These are phyloP conservation scores for Grantiella picta DNA, from an alignment of 2,113 vertebrate species.

Conservation along the genomic window DNA sequence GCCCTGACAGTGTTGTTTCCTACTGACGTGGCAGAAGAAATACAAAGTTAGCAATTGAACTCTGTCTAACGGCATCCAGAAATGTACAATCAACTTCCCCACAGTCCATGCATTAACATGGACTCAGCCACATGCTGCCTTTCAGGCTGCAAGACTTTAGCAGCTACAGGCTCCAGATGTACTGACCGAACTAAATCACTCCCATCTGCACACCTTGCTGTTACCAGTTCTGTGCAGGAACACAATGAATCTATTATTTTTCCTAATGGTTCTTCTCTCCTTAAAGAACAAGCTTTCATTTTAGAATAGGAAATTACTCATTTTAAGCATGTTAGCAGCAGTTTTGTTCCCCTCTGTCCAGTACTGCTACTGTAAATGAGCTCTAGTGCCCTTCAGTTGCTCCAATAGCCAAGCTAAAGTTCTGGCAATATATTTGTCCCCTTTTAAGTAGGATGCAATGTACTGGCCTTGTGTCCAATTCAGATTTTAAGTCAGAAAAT, in stretches of 20 bases:
- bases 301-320: constrained; percentile 1
- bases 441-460: constrained; percentile 3
- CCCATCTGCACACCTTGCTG: background rate
- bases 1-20: background rate
- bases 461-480: background rate
- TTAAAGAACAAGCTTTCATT: constrained; percentile 12
- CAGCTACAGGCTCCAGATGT: background rate
- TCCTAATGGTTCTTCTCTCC: background rate
- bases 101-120: background rate
- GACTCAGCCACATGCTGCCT: background rate
- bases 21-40: background rate
- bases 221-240: background rate
- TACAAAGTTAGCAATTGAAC: background rate
- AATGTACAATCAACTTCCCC: background rate
- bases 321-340: background rate
- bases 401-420: background rate
- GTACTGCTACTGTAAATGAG: background rate
- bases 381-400: background rate
- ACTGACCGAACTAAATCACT: background rate
- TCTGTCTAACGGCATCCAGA: background rate
- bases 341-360: background rate
- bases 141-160: background rate
- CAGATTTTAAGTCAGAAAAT: constrained; percentile 23
- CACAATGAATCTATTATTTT: background rate
- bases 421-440: constrained; percentile 18